These are phyloP conservation scores for Tachina lurida DNA, from an alignment of 2,888 invertebrate species.

Conservation along the genomic window DNA sequence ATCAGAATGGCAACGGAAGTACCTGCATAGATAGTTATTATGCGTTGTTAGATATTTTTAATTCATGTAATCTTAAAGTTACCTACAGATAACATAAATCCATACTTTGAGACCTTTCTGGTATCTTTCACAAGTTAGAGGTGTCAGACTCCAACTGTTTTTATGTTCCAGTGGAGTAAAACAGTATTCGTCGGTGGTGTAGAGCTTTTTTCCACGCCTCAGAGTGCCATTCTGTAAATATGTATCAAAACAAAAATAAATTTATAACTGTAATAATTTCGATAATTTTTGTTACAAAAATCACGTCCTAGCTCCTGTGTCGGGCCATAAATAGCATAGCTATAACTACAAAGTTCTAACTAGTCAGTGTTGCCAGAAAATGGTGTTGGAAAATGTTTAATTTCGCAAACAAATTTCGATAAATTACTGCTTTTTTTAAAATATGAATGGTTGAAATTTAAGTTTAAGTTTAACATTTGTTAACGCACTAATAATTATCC, in stretches of 20 bases:
- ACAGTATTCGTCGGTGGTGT: constrained; percentile 78
- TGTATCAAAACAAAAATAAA: background rate
- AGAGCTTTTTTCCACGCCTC: constrained; percentile 72
- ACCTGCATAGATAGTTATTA: constrained; percentile 67
- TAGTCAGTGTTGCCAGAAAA: too few relatives aligned
- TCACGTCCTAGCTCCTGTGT: too few relatives aligned
- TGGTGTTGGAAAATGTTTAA: too few relatives aligned
- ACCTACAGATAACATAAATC: constrained; percentile 79
- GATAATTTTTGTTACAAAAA: too few relatives aligned
- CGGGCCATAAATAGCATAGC: too few relatives aligned
- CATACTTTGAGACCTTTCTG: constrained; percentile 77
- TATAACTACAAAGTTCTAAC: too few relatives aligned
- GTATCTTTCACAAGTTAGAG: constrained; percentile 77
- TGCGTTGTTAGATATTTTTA: background rate
- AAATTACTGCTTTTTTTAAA: too few relatives aligned
- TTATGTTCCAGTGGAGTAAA: constrained; percentile 77
- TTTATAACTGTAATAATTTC: too few relatives aligned
- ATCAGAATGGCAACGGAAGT: constrained; percentile 77
- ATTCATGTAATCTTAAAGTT: background rate
- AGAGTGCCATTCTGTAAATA: constrained; percentile 75
- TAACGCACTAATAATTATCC: too few relatives aligned
- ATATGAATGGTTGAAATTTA: too few relatives aligned
- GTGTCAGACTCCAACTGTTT: constrained; percentile 76
- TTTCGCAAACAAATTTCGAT: too few relatives aligned
- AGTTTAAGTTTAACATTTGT: too few relatives aligned